A percentile compares a stretch with the other conserved stretches of the same genome.
Evolutionary conservation across 2,113 vertebrate species (phyloP).

Genomic region (Bubo scandiacus): DNA sequence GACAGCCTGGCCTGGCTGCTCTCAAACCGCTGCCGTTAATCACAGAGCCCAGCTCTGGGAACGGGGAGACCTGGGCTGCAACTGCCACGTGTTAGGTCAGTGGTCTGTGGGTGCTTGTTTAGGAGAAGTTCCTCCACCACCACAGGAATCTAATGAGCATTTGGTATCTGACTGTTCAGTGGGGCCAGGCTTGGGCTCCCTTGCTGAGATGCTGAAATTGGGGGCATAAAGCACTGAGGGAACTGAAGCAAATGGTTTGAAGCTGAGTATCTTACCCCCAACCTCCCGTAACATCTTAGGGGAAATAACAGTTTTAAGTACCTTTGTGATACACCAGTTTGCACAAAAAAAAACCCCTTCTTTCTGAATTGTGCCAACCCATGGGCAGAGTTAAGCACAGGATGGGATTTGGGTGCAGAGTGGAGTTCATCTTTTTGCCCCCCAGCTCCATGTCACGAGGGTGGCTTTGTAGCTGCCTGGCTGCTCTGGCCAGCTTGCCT

Average conservation of each 20-base stretch:
- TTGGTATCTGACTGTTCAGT: not conserved
- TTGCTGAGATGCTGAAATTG: not conserved
- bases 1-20: slow-evolving; percentile 12
- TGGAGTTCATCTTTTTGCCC: not conserved
- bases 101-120: not conserved
- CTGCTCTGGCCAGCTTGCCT: not conserved
- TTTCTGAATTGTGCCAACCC: not conserved
- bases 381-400: not conserved
- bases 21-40: not conserved
- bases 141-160: not conserved
- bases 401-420: not conserved
- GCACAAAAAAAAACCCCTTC: not conserved
- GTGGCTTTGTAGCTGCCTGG: not conserved
- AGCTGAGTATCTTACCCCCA: not conserved
- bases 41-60: not conserved
- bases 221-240: not conserved
- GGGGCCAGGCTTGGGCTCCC: not conserved
- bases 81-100: not conserved
- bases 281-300: fast-evolving
- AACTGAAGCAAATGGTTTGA: not conserved
- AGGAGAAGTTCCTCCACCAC: not conserved
- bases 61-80: not conserved
- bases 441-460: fast-evolving
- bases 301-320: not conserved
- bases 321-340: not conserved